Base-by-base conservation (phyloP, 2,888 invertebrate genomes). In the Tigriopus californicus region DNA sequence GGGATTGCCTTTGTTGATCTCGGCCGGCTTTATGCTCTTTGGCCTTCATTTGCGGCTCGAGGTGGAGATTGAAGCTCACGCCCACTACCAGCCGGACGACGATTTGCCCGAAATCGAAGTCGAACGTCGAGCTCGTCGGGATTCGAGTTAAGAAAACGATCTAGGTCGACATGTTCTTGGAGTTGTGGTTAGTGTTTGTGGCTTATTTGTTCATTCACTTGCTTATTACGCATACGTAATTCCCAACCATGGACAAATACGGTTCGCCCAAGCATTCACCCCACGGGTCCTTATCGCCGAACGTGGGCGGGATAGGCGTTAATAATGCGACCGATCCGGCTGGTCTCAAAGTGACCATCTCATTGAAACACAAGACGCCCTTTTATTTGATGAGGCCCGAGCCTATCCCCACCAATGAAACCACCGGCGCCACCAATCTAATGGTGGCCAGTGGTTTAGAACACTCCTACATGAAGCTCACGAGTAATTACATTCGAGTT, bases 381-480 rank as follows among this genome's bases (percentile, higher is more conserved):
- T 95, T 95, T 75, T 95, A 95, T 77, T 83, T 95, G 72, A 88
- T 94, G 84, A 88, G 94, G 84, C 91, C 91, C 75, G 64, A 64
- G 44, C 61, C 62, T 44, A 61, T 62, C 47, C 57, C 60, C 25
- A 85, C 87, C 76, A 86, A 86, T 71, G 90, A 91, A 73, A 74
- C 91, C 66, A 95, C 94, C 63, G 95, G 95, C 64, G 90, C 92
- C 67, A 91, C 86, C 66, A 95, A 95, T 78, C 81, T 95, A 73
- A 92, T 95, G 88, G 84, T 85, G 69, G 84, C 88, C 76, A 87
- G 95, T 80, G 89, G 88, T 65, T 78, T 95, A 64, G 94, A 95
- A 74, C 92, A 95, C 74, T 90, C 94, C 20, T 91, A 94, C 73
- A 92, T 87, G 74, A 95, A 92, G 78, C 94, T 94, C 74, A 92